These are phyloP conservation scores for Pyxicephalus adspersus DNA, from an alignment of 2,113 vertebrate species.

Conservation along the genomic window DNA sequence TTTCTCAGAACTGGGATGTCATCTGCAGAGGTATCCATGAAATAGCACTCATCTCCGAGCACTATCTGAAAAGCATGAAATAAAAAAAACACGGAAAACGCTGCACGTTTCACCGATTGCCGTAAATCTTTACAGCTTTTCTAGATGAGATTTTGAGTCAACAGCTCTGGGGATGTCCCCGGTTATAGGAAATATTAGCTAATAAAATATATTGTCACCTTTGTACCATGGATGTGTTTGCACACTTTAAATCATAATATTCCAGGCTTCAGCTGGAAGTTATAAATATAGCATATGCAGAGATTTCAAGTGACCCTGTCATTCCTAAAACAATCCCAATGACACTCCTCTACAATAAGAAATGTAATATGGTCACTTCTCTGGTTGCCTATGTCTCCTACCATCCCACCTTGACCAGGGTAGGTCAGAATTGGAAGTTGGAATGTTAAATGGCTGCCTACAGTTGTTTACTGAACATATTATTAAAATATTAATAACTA, in stretches of 20 bases:
- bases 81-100: neutral
- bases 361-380: too few species aligned
- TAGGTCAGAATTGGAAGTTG: too few species aligned
- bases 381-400: too few species aligned
- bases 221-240: slow-evolving; percentile 15
- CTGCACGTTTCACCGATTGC: neutral
- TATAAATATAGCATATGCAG: slow-evolving; percentile 1
- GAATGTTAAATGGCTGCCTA: too few species aligned
- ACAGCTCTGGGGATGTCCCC: slow-evolving; percentile 39
- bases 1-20: slow-evolving; percentile 45
- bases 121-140: slow-evolving; percentile 31
- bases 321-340: too few species aligned
- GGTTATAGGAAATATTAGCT: slow-evolving; percentile 39
- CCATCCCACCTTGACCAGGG: too few species aligned
- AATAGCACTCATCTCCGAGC: slow-evolving; percentile 17
- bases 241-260: slow-evolving; percentile 25
- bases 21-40: slow-evolving; percentile 43
- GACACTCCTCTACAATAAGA: too few species aligned
- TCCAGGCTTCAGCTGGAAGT: slow-evolving; percentile 1
- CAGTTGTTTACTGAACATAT: too few species aligned
- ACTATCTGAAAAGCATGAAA: neutral
- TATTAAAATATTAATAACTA: too few species aligned
- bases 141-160: slow-evolving; percentile 12
- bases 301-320: too few species aligned
- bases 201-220: slow-evolving; percentile 46